Conservation (phyloP, 2,797 vertebrate genomes). For the Bryconaethiops microstoma region DNA sequence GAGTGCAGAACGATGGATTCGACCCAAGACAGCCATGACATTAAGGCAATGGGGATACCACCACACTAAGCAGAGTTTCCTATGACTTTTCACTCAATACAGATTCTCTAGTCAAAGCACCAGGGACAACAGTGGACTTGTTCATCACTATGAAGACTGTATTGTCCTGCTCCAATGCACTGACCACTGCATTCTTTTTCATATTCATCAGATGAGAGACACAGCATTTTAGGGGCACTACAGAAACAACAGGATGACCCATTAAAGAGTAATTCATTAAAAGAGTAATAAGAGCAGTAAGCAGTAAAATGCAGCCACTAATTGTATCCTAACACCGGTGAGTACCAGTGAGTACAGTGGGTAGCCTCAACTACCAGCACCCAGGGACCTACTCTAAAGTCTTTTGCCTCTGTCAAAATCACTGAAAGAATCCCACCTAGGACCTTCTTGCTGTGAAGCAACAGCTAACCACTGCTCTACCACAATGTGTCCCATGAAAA, state of each 20-base stretch:
- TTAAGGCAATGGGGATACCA: not conserved
- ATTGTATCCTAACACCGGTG: no score
- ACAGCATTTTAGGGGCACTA: not conserved
- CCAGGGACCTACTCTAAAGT: no score
- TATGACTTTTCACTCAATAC: conserved; percentile 3
- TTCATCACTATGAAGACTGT: conserved; percentile 12
- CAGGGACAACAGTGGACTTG: not conserved
- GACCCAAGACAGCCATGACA: not conserved
- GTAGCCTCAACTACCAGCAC: no score
- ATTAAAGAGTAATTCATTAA: no score
- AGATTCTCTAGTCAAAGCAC: conserved; percentile 14
- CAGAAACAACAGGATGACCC: not conserved
- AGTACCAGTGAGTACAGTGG: no score
- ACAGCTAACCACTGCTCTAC: no score
- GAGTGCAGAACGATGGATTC: conserved; percentile 5
- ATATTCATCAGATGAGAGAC: conserved; percentile 24
- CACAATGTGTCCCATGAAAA: not conserved
- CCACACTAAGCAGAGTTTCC: not conserved
- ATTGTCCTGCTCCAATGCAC: not conserved
- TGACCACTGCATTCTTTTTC: conserved; percentile 18
- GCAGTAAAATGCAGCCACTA: no score
- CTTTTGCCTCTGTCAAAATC: no score
- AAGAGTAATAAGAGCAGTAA: not conserved
- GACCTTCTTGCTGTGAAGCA: no score
- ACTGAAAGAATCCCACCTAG: no score